Evolutionary conservation across 2,113 vertebrate species (phyloP).

Genomic region (Crotalus helleri): DNA sequence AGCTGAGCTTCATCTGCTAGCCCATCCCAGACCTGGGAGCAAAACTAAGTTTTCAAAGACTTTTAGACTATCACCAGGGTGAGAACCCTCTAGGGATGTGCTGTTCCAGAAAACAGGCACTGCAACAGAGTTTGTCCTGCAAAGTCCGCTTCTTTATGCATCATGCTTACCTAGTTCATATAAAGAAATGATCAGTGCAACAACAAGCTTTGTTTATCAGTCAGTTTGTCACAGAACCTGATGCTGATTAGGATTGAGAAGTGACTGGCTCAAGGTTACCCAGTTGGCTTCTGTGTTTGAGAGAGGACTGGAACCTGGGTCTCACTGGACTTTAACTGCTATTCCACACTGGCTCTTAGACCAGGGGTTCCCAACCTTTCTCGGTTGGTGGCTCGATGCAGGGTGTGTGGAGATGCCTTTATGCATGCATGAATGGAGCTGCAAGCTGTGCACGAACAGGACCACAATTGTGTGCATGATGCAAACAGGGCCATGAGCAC

Average conservation of each 20-base stretch:
- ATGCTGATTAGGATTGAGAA: neutral
- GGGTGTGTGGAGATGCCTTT: too few species aligned
- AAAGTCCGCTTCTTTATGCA: neutral
- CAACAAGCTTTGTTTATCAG: neutral
- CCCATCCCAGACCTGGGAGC: neutral
- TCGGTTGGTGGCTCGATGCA: too few species aligned
- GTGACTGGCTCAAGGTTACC: neutral
- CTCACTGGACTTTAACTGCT: neutral
- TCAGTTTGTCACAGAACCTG: neutral
- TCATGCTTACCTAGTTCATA: neutral
- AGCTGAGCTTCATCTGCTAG: neutral
- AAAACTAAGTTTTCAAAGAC: neutral
- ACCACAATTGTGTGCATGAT: too few species aligned
- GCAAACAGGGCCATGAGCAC: too few species aligned
- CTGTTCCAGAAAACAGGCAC: neutral
- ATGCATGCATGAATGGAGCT: too few species aligned
- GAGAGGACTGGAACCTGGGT: neutral
- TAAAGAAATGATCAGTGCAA: neutral
- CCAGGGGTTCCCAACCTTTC: too few species aligned
- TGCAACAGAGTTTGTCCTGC: neutral
- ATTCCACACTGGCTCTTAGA: neutral
- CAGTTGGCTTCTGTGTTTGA: neutral
- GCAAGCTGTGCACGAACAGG: too few species aligned
- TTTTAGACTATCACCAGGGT: neutral
- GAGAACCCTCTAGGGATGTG: neutral